A percentile compares a stretch with the other conserved stretches of the same genome.
These are phyloP conservation scores for Liasis olivaceus DNA, from an alignment of 2,797 vertebrate genomes.

Conservation along the genomic window DNA sequence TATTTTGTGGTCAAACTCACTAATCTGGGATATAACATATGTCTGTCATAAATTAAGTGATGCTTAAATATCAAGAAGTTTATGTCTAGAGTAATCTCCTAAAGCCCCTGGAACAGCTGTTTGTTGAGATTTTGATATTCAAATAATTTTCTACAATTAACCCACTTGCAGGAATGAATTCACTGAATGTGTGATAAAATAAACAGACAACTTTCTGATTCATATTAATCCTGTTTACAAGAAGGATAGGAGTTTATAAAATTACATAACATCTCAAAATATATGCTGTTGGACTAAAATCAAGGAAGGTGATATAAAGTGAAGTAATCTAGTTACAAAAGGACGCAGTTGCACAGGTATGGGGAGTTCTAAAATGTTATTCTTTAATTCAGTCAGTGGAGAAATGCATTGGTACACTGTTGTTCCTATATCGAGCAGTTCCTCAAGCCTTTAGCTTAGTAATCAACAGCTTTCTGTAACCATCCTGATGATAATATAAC, in stretches of 20 bases:
- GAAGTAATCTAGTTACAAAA: neutral
- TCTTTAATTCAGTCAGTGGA: neutral
- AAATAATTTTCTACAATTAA: conserved; percentile 7
- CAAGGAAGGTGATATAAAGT: neutral
- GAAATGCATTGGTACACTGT: neutral
- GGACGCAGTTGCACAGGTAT: neutral
- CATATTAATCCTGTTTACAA: neutral
- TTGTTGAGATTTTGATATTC: conserved; percentile 21
- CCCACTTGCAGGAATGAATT: neutral
- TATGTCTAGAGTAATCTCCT: conserved; percentile 13
- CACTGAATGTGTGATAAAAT: neutral
- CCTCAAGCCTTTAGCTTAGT: neutral
- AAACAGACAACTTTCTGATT: neutral
- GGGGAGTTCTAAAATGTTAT: neutral
- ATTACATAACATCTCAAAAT: neutral
- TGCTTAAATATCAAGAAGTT: conserved; percentile 8
- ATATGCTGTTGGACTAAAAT: neutral
- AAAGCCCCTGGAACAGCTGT: neutral
- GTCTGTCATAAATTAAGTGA: conserved; percentile 23
- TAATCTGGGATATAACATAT: conserved; percentile 19
- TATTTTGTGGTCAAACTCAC: conserved; percentile 6
- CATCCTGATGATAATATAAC: neutral
- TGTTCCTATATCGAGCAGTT: neutral
- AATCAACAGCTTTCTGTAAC: neutral
- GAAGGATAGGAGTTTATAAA: neutral